Conservation (phyloP, 2,888 invertebrate species). For the Argyresthia goedartella region DNA sequence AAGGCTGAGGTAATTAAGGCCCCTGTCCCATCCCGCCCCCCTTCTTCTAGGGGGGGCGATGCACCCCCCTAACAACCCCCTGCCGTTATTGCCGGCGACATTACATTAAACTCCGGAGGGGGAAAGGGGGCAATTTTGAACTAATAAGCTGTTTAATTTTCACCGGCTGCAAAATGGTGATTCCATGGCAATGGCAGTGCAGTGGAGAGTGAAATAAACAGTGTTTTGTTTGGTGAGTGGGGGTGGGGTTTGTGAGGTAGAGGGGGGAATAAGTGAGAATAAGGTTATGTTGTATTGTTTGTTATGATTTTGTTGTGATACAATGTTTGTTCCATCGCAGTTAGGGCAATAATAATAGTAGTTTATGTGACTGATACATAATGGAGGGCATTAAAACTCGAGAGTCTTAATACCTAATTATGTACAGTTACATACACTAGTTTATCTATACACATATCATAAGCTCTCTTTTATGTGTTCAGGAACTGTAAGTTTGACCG, state of each 20-base stretch:
- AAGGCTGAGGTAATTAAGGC: slow-evolving; percentile 79
- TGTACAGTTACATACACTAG: no score
- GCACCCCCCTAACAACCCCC: slow-evolving; percentile 30
- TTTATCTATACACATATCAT: no score
- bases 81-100: slow-evolving; percentile 50
- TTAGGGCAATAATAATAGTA: no score
- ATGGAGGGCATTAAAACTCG: no score
- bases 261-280: no score
- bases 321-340: no score
- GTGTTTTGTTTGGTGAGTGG: not conserved
- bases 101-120: slow-evolving; percentile 23
- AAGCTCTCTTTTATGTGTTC: no score
- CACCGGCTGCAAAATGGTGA: slow-evolving; percentile 9
- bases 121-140: slow-evolving; percentile 57
- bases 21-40: slow-evolving; percentile 39
- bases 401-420: no score
- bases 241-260: not conserved
- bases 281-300: no score
- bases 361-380: no score
- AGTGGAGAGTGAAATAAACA: not conserved
- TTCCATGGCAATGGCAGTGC: not conserved
- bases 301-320: no score
- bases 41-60: slow-evolving; percentile 15
- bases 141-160: slow-evolving; percentile 61
- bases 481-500: no score